Evolutionary conservation across 2,113 vertebrate genomes (phyloP).

Genomic region (Campylorhamphus procurvoides): DNA sequence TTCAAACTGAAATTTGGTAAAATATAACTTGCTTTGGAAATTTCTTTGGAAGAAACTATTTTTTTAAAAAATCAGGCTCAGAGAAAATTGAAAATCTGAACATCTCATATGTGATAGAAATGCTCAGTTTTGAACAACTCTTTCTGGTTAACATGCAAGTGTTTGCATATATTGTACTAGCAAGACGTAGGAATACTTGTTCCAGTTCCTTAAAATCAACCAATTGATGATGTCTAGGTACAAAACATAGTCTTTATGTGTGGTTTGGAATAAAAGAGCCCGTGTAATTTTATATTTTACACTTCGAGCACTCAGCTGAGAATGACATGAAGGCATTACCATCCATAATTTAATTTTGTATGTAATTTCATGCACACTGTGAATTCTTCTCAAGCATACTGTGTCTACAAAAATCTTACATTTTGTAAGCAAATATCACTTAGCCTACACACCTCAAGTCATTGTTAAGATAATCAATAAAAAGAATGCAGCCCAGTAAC

Average conservation of each 20-base stretch:
- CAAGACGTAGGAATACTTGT: neutral
- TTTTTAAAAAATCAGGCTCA: neutral
- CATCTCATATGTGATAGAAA: neutral
- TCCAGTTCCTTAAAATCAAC: neutral
- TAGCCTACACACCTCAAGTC: neutral
- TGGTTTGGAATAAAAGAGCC: slow-evolving; percentile 22
- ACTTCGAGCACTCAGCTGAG: slow-evolving; percentile 36
- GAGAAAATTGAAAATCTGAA: neutral
- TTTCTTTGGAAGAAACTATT: neutral
- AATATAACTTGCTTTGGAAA: neutral
- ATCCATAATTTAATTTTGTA: slow-evolving; percentile 56
- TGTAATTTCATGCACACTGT: slow-evolving; percentile 61
- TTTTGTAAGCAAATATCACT: slow-evolving; percentile 41
- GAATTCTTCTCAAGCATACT: slow-evolving; percentile 42
- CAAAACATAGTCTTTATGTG: neutral
- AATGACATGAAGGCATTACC: slow-evolving; percentile 16
- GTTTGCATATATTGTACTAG: neutral
- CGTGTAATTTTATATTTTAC: slow-evolving; percentile 55
- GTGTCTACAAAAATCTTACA: neutral
- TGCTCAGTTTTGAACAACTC: neutral
- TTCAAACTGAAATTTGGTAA: neutral
- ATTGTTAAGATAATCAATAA: slow-evolving; percentile 11
- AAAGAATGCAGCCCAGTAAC: neutral
- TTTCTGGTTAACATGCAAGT: neutral
- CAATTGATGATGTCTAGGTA: slow-evolving; percentile 2